These are phyloP conservation scores for Drosophila micromelanica DNA, from an alignment of 1,140 invertebrate genomes.

Conservation along the genomic window DNA sequence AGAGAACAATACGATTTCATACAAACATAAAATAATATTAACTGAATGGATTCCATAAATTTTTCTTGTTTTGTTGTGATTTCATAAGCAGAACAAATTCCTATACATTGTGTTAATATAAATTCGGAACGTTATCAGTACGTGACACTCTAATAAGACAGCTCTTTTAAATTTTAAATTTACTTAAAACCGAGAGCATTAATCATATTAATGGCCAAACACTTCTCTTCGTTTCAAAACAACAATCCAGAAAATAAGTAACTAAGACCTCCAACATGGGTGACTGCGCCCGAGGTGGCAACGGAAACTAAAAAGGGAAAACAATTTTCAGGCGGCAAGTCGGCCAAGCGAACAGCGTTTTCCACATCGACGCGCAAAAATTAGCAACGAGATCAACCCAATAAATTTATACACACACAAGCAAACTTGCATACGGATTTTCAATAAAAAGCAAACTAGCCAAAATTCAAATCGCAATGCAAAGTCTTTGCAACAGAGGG, in stretches of 20 bases:
- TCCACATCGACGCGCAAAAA: slow-evolving; percentile 78
- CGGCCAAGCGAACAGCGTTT: slow-evolving; percentile 65
- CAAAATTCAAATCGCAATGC: slow-evolving; percentile 49
- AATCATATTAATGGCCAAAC: slow-evolving; percentile 78
- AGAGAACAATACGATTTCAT: no score
- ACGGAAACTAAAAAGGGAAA: slow-evolving; percentile 69
- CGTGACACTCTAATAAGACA: not conserved
- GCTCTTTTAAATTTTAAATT: not conserved
- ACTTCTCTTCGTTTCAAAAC: slow-evolving; percentile 66
- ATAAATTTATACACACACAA: slow-evolving; percentile 49
- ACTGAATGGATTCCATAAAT: no score
- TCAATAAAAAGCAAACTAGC: slow-evolving; percentile 45
- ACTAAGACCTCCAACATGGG: slow-evolving; percentile 54
- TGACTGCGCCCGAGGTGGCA: slow-evolving; percentile 54
- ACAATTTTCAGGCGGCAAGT: slow-evolving; percentile 53
- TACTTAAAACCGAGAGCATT: slow-evolving; percentile 55
- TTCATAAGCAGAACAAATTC: no score
- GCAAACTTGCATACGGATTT: slow-evolving; percentile 36
- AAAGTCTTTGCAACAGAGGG: not conserved
- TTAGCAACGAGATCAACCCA: slow-evolving; percentile 75
- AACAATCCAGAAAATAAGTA: slow-evolving; percentile 69
- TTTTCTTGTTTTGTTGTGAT: no score
- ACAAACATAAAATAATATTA: no score
- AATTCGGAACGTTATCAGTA: no score
- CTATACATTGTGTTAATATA: no score